phyloP scores from a whole-genome alignment of 2,113 vertebrate genomes.

The Oryzias celebensis region DNA sequence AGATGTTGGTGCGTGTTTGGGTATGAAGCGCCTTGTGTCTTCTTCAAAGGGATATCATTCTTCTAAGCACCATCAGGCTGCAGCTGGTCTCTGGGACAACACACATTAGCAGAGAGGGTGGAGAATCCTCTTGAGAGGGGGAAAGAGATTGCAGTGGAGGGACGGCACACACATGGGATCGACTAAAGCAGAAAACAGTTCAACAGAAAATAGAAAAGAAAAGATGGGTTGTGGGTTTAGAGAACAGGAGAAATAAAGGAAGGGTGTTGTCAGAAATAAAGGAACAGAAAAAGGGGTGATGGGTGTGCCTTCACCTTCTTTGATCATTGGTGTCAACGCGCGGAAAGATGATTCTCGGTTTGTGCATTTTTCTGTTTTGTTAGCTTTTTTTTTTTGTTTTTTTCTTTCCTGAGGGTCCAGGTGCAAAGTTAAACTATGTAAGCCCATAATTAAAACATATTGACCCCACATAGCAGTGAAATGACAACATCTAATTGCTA shows the following conservation, averaged over 20 bases:
- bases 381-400: background rate
- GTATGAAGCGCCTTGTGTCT: slow-evolving; percentile 2
- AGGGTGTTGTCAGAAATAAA: slow-evolving; percentile 63
- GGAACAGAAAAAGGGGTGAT: slow-evolving; percentile 47
- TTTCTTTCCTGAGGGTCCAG: slow-evolving; percentile 8
- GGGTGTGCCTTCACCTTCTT: slow-evolving; percentile 67
- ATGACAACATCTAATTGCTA: background rate
- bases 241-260: slow-evolving; percentile 49
- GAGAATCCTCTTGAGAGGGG: slow-evolving; percentile 22
- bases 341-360: slow-evolving; percentile 43
- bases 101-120: slow-evolving; percentile 51
- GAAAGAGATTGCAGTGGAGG: slow-evolving; percentile 1
- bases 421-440: background rate
- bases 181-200: slow-evolving; percentile 16
- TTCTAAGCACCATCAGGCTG: slow-evolving; percentile 23
- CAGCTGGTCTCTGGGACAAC: slow-evolving; percentile 56
- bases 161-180: slow-evolving; percentile 37
- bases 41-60: slow-evolving; percentile 37
- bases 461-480: background rate
- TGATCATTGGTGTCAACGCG: slow-evolving; percentile 57
- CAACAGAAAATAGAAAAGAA: slow-evolving; percentile 19
- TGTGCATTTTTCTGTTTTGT: slow-evolving; percentile 23
- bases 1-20: slow-evolving; percentile 8
- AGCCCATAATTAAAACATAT: background rate
- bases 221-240: slow-evolving; percentile 32